Evolutionary conservation across 2,888 invertebrate species (phyloP).

Genomic region (Pseudococcus viburni): DNA sequence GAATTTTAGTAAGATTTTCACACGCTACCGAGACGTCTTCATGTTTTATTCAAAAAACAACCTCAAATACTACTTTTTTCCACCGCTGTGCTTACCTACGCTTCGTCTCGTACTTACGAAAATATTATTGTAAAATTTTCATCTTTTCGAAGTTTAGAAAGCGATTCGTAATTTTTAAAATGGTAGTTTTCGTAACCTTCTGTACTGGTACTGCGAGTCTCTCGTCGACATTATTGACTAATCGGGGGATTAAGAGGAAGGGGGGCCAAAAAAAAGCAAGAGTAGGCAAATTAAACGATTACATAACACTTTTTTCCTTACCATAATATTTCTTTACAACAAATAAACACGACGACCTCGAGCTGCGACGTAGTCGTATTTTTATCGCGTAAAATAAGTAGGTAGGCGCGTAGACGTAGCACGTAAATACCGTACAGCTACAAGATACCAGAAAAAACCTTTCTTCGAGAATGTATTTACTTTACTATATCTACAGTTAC

Average conservation of each 20-base stretch:
- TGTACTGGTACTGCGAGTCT: background rate
- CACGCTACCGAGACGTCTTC: background rate
- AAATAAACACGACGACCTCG: background rate
- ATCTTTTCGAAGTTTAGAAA: background rate
- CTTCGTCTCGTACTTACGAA: background rate
- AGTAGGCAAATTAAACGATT: background rate
- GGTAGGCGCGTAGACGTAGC: too few relatives aligned
- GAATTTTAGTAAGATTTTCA: background rate
- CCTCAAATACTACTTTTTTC: background rate
- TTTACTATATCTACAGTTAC: background rate
- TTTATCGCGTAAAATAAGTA: background rate
- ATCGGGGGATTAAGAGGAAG: background rate
- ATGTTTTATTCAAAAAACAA: conserved; percentile 43
- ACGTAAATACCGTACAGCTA: background rate
- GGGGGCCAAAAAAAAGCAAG: background rate
- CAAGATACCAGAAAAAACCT: background rate
- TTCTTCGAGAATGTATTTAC: background rate
- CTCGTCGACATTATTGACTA: background rate
- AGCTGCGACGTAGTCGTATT: background rate
- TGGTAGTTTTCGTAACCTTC: background rate
- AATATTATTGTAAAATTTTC: conserved; percentile 40
- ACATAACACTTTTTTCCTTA: background rate
- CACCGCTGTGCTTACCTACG: background rate
- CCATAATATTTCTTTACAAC: background rate
- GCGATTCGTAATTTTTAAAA: background rate